Evolutionary conservation across 2,113 vertebrate species (phyloP).

Genomic region (Tylochromis polylepis): DNA sequence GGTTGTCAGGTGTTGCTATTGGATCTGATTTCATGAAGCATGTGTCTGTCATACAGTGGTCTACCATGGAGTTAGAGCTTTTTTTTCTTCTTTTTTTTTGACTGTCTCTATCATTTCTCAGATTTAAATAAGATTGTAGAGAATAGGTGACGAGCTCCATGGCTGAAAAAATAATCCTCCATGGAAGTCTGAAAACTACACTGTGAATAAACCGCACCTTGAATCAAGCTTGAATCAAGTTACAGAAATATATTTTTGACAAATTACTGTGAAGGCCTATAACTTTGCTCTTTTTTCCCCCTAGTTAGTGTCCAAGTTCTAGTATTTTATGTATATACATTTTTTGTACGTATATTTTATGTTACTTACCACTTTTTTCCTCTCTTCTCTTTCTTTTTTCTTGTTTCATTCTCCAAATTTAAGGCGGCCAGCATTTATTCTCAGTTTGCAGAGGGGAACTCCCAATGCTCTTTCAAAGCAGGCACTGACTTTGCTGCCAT

Average conservation of each 20-base stretch:
- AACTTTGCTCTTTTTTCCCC: too few relatives aligned
- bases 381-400: too few relatives aligned
- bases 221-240: too few relatives aligned
- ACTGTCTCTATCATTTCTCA: background rate
- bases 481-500: background rate
- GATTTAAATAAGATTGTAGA: background rate
- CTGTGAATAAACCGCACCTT: background rate
- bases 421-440: background rate
- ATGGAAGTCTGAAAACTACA: background rate
- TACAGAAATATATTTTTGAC: too few relatives aligned
- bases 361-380: too few relatives aligned
- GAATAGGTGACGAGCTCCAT: background rate
- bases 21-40: background rate
- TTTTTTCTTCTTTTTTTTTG: background rate
- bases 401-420: background rate
- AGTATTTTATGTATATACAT: too few relatives aligned
- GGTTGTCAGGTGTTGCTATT: background rate
- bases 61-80: background rate
- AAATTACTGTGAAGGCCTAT: too few relatives aligned
- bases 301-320: too few relatives aligned
- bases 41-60: background rate
- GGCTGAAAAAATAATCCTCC: background rate
- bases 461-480: background rate
- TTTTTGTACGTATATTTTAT: too few relatives aligned
- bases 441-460: background rate